These are phyloP conservation scores for Nomada ruficornis DNA, from an alignment of 2,888 invertebrate genomes.

Conservation along the genomic window DNA sequence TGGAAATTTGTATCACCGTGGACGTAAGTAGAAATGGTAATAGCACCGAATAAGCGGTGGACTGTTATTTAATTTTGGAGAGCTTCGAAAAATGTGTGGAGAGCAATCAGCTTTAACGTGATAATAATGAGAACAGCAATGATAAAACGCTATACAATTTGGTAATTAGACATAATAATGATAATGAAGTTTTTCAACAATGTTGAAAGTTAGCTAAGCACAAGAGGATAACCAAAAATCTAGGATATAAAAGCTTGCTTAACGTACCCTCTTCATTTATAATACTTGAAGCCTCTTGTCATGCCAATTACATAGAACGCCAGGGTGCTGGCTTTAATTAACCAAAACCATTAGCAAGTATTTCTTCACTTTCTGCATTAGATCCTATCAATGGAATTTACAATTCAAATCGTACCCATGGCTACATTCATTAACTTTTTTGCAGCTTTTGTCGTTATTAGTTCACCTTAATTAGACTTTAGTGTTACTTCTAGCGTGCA, in stretches of 20 bases:
- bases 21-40: background rate
- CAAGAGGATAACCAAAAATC: background rate
- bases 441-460: conserved; percentile 39
- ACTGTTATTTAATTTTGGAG: too few species aligned
- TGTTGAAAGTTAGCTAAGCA: background rate
- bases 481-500: conserved; percentile 28
- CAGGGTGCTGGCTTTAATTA: conserved; percentile 3
- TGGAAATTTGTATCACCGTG: too few species aligned
- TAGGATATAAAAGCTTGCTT: background rate
- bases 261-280: conserved; percentile 5
- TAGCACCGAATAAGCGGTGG: too few species aligned
- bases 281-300: conserved; percentile 2
- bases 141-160: background rate
- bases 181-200: background rate
- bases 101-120: background rate
- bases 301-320: conserved; percentile 24
- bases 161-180: background rate
- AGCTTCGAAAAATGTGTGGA: too few species aligned
- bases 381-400: conserved; percentile 48
- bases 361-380: conserved; percentile 41
- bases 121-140: background rate
- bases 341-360: conserved; percentile 30
- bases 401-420: conserved; percentile 41
- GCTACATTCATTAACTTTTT: conserved; percentile 44
- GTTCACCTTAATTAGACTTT: conserved; percentile 49